Conservation (phyloP, 2,113 vertebrate species). For the Terrapene triunguis region DNA sequence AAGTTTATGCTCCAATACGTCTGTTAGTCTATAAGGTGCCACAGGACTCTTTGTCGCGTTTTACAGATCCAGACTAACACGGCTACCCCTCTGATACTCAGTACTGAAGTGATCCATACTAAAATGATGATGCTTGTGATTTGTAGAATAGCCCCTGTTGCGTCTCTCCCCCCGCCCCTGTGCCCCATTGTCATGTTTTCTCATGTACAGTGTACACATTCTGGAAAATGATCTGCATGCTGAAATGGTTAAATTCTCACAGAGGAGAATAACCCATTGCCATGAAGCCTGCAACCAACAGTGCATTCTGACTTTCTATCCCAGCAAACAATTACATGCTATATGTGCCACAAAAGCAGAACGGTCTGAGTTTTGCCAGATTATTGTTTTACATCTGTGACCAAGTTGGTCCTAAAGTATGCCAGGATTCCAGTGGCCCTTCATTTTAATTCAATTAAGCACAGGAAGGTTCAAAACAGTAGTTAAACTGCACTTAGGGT, state of each 20-base stretch:
- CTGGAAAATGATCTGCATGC: neutral
- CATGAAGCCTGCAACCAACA: neutral
- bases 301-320: neutral
- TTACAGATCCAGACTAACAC: too few species aligned
- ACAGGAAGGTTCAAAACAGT: neutral
- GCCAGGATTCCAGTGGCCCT: neutral
- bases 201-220: neutral
- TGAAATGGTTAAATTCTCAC: neutral
- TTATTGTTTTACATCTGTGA: neutral
- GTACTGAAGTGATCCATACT: neutral
- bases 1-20: too few species aligned
- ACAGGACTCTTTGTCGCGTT: too few species aligned
- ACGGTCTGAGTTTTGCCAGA: neutral
- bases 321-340: neutral
- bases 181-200: neutral
- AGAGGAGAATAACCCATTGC: neutral
- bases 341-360: neutral
- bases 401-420: neutral
- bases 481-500: neutral
- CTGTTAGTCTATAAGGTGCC: too few species aligned
- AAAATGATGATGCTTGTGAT: neutral
- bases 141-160: neutral
- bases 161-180: neutral
- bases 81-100: neutral
- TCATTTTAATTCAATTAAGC: neutral